Conservation (phyloP, 2,797 vertebrate genomes). For the Dallia pectoralis region DNA sequence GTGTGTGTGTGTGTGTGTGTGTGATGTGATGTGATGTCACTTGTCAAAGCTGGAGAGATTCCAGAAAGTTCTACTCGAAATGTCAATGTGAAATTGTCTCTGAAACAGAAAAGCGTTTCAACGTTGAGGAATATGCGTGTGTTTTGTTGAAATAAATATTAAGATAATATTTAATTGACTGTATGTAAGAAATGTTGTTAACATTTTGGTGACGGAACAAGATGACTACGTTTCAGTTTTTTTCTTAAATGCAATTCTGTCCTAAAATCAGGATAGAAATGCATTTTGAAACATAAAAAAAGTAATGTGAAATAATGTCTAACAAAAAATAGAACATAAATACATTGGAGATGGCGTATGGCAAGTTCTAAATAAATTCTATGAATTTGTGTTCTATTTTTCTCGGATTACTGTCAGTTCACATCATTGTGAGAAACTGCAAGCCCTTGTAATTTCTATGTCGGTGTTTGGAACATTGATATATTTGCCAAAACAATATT, state of each 20-base stretch:
- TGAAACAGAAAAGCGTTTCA: too few species aligned
- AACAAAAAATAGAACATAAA: constrained; percentile 51
- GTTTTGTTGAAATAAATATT: neutral
- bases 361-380: constrained; percentile 68
- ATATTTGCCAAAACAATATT: constrained; percentile 97
- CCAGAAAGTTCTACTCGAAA: neutral
- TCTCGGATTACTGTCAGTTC: constrained; percentile 78
- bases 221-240: neutral
- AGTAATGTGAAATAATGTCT: constrained; percentile 9
- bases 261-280: constrained; percentile 41
- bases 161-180: too few species aligned
- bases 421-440: constrained; percentile 77
- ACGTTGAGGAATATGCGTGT: too few species aligned
- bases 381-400: constrained; percentile 77
- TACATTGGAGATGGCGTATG: constrained; percentile 65
- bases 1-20: too few species aligned
- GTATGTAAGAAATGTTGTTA: neutral
- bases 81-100: too few species aligned
- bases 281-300: constrained; percentile 32
- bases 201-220: neutral
- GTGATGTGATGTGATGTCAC: too few species aligned
- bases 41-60: neutral
- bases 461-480: constrained; percentile 85
- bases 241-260: constrained; percentile 1
- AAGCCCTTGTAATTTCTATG: constrained; percentile 93